A percentile compares a stretch with the other conserved stretches of the same genome.
Evolutionary conservation across 2,797 vertebrate species (phyloP).

Genomic region (Trachops cirrhosus): DNA sequence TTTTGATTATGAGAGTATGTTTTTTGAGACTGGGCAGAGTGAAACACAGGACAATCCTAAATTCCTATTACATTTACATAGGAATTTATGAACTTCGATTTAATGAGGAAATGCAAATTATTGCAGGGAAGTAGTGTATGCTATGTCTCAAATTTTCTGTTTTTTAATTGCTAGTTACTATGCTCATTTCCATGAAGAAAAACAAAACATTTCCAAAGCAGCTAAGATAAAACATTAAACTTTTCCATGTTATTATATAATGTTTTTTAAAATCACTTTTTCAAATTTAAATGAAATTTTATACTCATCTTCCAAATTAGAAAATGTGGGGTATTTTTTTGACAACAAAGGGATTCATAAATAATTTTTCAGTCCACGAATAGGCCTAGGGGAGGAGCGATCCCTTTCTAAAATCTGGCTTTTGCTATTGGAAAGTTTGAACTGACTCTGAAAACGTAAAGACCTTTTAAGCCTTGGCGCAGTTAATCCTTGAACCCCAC

Average conservation of each 20-base stretch:
- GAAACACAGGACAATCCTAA: background rate
- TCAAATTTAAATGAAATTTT: background rate
- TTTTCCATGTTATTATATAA: background rate
- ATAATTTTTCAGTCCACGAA: background rate
- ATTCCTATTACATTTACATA: background rate
- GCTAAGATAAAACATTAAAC: background rate
- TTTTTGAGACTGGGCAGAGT: background rate
- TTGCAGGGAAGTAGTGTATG: background rate
- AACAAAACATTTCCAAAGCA: background rate
- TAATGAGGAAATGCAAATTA: background rate
- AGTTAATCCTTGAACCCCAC: conserved; percentile 45
- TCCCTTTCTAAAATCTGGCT: background rate
- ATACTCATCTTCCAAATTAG: background rate
- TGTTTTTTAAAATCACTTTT: background rate
- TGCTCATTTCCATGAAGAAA: background rate
- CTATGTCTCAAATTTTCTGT: background rate
- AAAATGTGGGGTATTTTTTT: background rate
- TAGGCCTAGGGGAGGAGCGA: background rate
- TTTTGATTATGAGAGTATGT: background rate
- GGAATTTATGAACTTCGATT: background rate
- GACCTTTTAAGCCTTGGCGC: background rate
- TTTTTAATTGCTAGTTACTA: background rate
- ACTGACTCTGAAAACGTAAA: conserved; percentile 19
- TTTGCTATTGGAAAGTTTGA: conserved; percentile 22
- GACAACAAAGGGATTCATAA: background rate